Evolutionary conservation across 2,888 invertebrate genomes (phyloP), one percentile per base, ranked within the genome.

Genomic region (Tuta absoluta): DNA sequence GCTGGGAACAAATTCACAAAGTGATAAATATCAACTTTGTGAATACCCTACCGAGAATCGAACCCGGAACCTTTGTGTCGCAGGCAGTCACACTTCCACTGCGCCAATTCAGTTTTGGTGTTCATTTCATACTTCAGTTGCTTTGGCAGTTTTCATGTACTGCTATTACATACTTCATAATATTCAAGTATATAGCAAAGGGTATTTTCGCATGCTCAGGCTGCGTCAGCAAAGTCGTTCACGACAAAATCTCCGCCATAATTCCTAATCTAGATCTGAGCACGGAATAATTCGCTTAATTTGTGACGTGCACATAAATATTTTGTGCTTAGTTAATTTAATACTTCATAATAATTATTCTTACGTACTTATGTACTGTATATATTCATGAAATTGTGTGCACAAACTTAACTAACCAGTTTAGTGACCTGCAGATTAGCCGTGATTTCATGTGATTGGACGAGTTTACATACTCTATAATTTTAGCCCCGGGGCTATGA

Each of bases 221-320:
- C 33, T 37, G 33, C 23, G 23, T 51, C 23, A 51, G 19, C 23
- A 12, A 21, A 19, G n/a, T 53, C 53, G 24, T 53, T n/a, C 53
- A 51, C 53, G n/a, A 61, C 24, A 60, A 24, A 65, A 65, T 65
- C 48, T 62, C 49, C 56, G 4, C 24, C n/a, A 57, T 37, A 56
- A 56, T 37, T 57, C 24, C 17, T 17, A 11, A 56, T 62, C 62
- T 37, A 65, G 58, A 63, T 59, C 28, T 12, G 8, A 59, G 21
- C 63, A 63, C 63, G 64, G 60, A 53, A 17, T 63, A 56, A 57
- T 57, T 12, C 51, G 49, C 49, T 51, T 64, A 24, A 63, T 64
- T 53, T 51, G 37, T 64, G 49, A 64, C 41, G 53, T 64, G 64
- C 51, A 53, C 19, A 56, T 19, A 17, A 21, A 56, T 24, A 56